phyloP scores from a whole-genome alignment of 2,888 invertebrate species.

The Catocala fraxini region DNA sequence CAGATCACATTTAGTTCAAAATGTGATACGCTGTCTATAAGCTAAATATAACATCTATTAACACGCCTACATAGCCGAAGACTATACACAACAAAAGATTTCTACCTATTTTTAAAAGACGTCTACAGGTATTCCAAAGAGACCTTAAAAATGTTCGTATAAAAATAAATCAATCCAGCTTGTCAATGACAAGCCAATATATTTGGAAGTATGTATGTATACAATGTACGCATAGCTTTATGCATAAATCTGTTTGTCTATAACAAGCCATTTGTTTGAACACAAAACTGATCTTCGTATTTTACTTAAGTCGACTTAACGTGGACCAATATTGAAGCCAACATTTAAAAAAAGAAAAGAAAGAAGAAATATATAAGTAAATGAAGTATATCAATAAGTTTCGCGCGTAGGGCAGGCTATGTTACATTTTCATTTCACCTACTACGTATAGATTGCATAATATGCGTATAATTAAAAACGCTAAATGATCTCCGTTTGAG shows the following conservation, averaged over 20 bases:
- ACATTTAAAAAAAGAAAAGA: not conserved
- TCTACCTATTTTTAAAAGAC: not conserved
- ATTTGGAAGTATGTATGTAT: not conserved
- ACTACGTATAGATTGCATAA: too few species aligned
- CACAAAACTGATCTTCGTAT: conserved; percentile 33
- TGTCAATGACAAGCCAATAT: conserved; percentile 9
- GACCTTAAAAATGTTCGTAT: conserved; percentile 4
- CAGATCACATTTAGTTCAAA: too few species aligned
- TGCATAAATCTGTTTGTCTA: conserved; percentile 17
- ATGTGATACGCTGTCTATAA: not conserved
- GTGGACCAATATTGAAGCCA: conserved; percentile 11
- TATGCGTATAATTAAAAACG: too few species aligned
- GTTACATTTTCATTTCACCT: too few species aligned
- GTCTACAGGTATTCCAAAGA: not conserved
- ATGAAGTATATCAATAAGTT: too few species aligned
- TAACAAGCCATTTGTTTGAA: conserved; percentile 44
- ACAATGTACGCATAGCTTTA: too few species aligned
- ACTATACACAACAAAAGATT: too few species aligned
- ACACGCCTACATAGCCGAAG: too few species aligned
- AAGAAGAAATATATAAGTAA: too few species aligned
- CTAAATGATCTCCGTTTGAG: too few species aligned
- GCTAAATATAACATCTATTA: not conserved
- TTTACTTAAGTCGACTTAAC: conserved; percentile 12
- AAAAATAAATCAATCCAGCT: conserved; percentile 22
- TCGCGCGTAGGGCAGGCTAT: too few species aligned